phyloP scores from a whole-genome alignment of 2,888 invertebrate genomes.

The Callinectes sapidus region DNA sequence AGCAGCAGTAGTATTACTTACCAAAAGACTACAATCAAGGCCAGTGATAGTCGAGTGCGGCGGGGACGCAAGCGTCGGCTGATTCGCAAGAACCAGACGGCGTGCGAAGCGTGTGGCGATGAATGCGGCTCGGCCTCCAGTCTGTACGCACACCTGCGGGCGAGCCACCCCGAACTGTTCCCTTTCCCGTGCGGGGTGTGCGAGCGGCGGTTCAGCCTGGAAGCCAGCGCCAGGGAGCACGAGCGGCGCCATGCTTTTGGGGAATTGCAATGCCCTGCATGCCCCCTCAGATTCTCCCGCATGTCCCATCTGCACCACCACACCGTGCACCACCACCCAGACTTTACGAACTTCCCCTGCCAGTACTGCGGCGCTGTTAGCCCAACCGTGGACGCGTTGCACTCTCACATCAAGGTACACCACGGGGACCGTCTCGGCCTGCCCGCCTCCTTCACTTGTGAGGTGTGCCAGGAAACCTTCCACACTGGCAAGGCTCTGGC shows the following conservation, averaged over 20 bases:
- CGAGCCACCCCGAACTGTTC: constrained; percentile 54
- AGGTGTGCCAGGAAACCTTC: constrained; percentile 58
- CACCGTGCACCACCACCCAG: constrained; percentile 49
- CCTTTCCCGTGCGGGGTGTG: constrained; percentile 60
- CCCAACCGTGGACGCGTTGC: constrained; percentile 63
- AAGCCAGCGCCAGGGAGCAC: constrained; percentile 60
- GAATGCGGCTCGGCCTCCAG: constrained; percentile 61
- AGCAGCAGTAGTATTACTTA: neutral
- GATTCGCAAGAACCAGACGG: constrained; percentile 57
- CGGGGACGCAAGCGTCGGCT: constrained; percentile 51
- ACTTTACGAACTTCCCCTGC: constrained; percentile 59
- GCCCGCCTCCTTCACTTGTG: constrained; percentile 52
- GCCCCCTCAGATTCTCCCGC: constrained; percentile 60
- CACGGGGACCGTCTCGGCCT: constrained; percentile 63
- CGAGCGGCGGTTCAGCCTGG: constrained; percentile 51
- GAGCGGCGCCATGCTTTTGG: constrained; percentile 63
- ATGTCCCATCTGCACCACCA: constrained; percentile 61
- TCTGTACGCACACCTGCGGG: constrained; percentile 54
- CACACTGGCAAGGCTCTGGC: constrained; percentile 66
- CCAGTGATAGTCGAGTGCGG: constrained; percentile 3
- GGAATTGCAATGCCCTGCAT: constrained; percentile 65
- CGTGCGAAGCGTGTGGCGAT: constrained; percentile 49
- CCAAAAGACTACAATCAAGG: neutral
- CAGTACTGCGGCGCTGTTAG: constrained; percentile 62
- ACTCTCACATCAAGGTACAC: constrained; percentile 64